phyloP scores from a whole-genome alignment of 2,797 vertebrate species.

The Galaxias olidus region DNA sequence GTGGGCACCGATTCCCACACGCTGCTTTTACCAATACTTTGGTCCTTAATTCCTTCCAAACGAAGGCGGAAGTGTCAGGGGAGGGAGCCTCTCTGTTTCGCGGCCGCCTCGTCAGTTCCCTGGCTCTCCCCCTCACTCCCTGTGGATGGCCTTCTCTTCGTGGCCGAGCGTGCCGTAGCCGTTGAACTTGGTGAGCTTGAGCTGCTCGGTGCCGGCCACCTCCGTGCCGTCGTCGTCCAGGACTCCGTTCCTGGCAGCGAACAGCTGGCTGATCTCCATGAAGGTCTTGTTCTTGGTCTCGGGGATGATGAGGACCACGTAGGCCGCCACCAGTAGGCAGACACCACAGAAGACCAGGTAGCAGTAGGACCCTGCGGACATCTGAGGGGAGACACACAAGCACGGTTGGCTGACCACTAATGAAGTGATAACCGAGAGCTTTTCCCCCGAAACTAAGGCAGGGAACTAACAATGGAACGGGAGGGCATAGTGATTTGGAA shows the following conservation, averaged over 20 bases:
- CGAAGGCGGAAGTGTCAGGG: not conserved
- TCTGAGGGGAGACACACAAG: conserved; percentile 56
- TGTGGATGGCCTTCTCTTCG: conserved; percentile 28
- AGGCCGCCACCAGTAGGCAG: conserved; percentile 79
- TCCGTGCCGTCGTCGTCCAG: conserved; percentile 47
- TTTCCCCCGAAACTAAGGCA: no score
- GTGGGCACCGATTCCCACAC: not conserved
- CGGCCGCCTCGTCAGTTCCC: not conserved
- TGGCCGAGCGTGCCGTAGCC: conserved; percentile 75
- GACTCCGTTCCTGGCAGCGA: conserved; percentile 57
- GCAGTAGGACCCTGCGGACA: conserved; percentile 80
- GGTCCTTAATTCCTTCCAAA: not conserved
- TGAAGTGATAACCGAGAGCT: not conserved
- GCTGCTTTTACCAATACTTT: conserved; percentile 2
- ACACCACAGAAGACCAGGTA: conserved; percentile 85
- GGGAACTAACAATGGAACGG: no score
- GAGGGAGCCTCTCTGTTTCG: no score
- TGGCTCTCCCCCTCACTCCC: not conserved
- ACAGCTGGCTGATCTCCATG: conserved; percentile 87
- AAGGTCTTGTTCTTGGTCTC: conserved; percentile 94
- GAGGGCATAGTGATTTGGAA: no score
- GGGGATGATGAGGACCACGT: conserved; percentile 80
- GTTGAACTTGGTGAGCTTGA: conserved; percentile 69
- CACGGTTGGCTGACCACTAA: not conserved
- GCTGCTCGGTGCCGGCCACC: conserved; percentile 38